Percentiles rank a stretch among this genome's conserved stretches.
These are phyloP conservation scores for Apeltes quadracus DNA, from an alignment of 2,113 vertebrate species.

Conservation along the genomic window DNA sequence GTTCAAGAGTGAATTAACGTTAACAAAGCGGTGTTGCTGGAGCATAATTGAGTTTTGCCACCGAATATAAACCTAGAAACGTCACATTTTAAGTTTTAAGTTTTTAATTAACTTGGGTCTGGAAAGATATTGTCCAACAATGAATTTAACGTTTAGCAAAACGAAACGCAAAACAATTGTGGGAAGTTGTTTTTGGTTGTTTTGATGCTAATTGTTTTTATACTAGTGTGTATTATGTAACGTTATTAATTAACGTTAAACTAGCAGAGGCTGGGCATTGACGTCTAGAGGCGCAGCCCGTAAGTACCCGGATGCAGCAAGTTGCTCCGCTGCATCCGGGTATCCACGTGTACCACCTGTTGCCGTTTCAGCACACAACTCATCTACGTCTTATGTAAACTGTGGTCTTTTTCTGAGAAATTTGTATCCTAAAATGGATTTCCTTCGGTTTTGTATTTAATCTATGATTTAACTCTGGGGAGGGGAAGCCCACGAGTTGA, in stretches of 20 bases:
- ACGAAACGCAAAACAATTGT: not conserved
- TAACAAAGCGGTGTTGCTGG: not conserved
- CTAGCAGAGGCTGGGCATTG: not conserved
- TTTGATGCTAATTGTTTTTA: not conserved
- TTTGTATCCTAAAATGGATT: not conserved
- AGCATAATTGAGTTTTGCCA: not conserved
- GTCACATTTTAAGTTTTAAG: not conserved
- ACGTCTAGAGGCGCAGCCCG: too few species aligned
- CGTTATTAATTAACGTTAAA: not conserved
- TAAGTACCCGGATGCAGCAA: too few species aligned
- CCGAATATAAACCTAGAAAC: not conserved
- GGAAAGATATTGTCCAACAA: not conserved
- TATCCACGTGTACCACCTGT: constrained; percentile 41
- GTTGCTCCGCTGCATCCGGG: constrained; percentile 59
- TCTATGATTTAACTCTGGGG: not conserved
- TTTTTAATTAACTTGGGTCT: not conserved
- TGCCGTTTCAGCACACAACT: constrained; percentile 4
- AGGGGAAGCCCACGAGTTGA: not conserved
- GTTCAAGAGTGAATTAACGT: not conserved
- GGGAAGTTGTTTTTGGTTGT: not conserved
- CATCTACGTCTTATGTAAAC: not conserved
- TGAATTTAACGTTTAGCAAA: too few species aligned
- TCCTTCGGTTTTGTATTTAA: not conserved
- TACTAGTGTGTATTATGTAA: not conserved
- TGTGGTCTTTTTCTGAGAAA: not conserved